Conservation (phyloP, 2,888 invertebrate species). For the Hyposoter dolosus region DNA sequence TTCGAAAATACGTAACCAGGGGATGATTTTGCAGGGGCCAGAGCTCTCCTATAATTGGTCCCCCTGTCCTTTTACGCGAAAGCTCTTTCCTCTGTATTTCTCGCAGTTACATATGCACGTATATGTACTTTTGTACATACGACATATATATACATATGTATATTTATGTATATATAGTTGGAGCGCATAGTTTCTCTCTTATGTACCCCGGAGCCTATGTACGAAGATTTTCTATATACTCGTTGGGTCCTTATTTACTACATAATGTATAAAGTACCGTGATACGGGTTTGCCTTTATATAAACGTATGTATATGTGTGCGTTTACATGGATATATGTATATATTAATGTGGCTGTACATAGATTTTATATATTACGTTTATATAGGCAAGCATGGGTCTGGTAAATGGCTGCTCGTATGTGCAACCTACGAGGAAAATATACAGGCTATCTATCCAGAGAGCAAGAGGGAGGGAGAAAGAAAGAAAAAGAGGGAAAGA, state of each 20-base stretch:
- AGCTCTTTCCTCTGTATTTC: conserved; percentile 43
- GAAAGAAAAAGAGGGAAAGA: conserved; percentile 71
- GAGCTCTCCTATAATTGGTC: conserved; percentile 73
- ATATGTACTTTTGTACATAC: conserved; percentile 6
- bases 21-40: conserved; percentile 69
- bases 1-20: conserved; percentile 77
- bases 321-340: conserved; percentile 6
- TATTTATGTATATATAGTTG: conserved; percentile 37
- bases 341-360: neutral
- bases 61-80: conserved; percentile 67
- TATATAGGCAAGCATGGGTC: conserved; percentile 58
- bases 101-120: conserved; percentile 36
- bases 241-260: conserved; percentile 55
- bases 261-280: conserved; percentile 42
- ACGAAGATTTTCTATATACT: conserved; percentile 41
- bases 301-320: conserved; percentile 55
- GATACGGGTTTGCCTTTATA: conserved; percentile 30
- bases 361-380: conserved; percentile 42
- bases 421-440: conserved; percentile 75
- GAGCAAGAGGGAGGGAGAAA: neutral
- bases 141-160: conserved; percentile 44
- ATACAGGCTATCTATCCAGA: conserved; percentile 77
- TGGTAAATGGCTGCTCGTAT: conserved; percentile 65
- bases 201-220: conserved; percentile 40
- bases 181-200: conserved; percentile 10